These are phyloP conservation scores for Colinus virginianus DNA, from an alignment of 2,113 vertebrate species.

Conservation along the genomic window DNA sequence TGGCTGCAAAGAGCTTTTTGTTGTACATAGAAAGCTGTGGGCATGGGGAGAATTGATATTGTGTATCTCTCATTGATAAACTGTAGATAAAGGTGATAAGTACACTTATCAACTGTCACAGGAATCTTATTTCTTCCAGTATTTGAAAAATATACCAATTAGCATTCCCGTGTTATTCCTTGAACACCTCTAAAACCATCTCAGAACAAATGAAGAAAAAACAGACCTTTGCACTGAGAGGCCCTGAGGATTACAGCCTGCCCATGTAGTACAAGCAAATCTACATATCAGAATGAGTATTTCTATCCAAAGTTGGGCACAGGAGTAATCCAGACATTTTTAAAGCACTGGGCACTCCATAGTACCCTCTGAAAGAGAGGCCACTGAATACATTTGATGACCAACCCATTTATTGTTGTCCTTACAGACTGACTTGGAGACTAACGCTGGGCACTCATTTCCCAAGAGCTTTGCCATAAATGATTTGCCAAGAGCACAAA, in stretches of 20 bases:
- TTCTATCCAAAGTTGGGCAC: not conserved
- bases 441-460: not conserved
- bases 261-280: not conserved
- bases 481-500: not conserved
- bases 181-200: not conserved
- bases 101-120: not conserved
- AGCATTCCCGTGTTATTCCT: not conserved
- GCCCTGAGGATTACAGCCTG: not conserved
- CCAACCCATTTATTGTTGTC: not conserved
- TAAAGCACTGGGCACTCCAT: not conserved
- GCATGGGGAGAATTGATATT: not conserved
- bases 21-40: not conserved
- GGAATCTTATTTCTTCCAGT: conserved; percentile 1
- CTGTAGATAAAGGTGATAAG: not conserved
- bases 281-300: conserved; percentile 12
- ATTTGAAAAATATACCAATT: not conserved
- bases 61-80: not conserved
- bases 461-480: not conserved
- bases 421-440: conserved; percentile 9
- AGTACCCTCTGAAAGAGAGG: not conserved
- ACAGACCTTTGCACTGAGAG: not conserved
- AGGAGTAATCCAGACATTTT: conserved; percentile 35
- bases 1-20: not conserved
- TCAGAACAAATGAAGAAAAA: not conserved
- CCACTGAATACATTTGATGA: not conserved